phyloP scores from a whole-genome alignment of 2,797 vertebrate species.

The Graptemys geographica region DNA sequence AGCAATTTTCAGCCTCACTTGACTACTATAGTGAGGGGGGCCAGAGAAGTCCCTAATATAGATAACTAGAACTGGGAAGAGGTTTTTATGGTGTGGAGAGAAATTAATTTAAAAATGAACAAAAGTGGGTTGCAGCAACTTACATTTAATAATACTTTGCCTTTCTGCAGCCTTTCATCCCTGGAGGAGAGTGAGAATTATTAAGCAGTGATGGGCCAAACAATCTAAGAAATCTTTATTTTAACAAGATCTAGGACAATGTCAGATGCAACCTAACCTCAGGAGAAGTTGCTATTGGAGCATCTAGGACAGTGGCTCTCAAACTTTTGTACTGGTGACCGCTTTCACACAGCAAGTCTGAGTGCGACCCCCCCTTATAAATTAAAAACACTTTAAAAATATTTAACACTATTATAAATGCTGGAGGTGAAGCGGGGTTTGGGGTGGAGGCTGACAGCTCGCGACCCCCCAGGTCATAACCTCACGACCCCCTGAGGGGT shows the following conservation, averaged over 20 bases:
- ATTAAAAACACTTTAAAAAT: too few species aligned
- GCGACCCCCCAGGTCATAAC: too few species aligned
- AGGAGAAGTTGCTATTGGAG: fast-evolving
- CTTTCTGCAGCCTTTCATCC: not conserved
- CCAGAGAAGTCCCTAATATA: not conserved
- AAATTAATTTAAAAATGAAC: not conserved
- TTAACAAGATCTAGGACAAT: not conserved
- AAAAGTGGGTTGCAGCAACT: not conserved
- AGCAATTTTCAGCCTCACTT: not conserved
- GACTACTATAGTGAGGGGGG: not conserved
- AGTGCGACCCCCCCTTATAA: too few species aligned
- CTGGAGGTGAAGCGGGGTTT: too few species aligned
- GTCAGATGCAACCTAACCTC: not conserved
- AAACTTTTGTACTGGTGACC: too few species aligned
- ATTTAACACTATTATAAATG: too few species aligned
- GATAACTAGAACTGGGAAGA: not conserved
- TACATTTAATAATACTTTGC: not conserved
- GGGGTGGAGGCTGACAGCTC: too few species aligned
- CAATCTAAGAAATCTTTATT: not conserved
- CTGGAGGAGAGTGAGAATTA: not conserved
- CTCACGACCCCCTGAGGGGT: too few species aligned
- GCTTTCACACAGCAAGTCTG: too few species aligned
- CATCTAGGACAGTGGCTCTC: too few species aligned
- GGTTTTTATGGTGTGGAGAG: not conserved
- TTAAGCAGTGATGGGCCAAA: fast-evolving